Percentiles rank a stretch among this genome's conserved stretches.
These are phyloP conservation scores for Anthoscopus minutus DNA, from an alignment of 2,113 vertebrate genomes.

Conservation along the genomic window DNA sequence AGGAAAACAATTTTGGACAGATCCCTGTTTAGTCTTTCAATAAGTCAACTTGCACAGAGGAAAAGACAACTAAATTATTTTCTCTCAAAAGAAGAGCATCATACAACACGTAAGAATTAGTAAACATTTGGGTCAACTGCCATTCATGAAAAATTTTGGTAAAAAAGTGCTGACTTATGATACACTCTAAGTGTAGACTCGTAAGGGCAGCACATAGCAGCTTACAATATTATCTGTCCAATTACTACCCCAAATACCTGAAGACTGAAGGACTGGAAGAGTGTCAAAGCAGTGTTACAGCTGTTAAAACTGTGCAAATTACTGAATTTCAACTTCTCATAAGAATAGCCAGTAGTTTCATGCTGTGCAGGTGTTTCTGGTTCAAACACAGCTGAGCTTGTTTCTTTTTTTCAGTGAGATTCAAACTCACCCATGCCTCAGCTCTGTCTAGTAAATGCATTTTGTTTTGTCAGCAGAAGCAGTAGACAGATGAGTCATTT, in stretches of 20 bases:
- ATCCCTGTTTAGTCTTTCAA: background rate
- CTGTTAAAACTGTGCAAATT: background rate
- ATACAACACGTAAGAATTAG: background rate
- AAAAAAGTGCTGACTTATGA: background rate
- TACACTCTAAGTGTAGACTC: background rate
- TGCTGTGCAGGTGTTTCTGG: background rate
- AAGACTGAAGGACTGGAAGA: background rate
- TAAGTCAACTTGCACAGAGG: background rate
- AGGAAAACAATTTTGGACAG: background rate
- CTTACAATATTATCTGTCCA: background rate
- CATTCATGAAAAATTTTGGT: background rate
- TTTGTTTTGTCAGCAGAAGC: background rate
- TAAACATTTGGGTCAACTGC: background rate
- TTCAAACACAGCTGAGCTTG: background rate
- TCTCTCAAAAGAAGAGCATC: background rate
- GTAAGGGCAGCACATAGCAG: accelerated
- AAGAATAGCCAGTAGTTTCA: background rate
- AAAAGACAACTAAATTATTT: background rate
- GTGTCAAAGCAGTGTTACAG: background rate
- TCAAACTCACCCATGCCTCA: background rate
- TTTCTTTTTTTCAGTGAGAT: background rate
- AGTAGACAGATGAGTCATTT: background rate
- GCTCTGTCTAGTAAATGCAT: background rate
- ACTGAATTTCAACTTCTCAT: background rate
- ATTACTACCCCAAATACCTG: background rate